Evolutionary conservation across 1,140 invertebrate species (phyloP).

Genomic region (Pseudomyrmex flavicornis): DNA sequence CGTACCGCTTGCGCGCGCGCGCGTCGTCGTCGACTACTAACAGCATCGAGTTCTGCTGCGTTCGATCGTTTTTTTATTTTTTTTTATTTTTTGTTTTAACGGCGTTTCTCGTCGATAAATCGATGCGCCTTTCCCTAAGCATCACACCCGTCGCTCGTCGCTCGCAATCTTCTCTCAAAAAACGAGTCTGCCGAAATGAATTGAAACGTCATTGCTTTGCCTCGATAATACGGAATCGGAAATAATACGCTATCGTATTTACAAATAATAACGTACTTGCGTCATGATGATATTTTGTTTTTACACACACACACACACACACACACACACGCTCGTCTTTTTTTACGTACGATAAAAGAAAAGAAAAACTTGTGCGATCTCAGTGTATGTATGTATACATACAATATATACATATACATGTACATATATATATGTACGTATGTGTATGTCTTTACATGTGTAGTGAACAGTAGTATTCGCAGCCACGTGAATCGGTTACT

Average conservation of each 20-base stretch:
- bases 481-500: conserved; percentile 56
- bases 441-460: conserved; percentile 12
- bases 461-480: conserved; percentile 27
- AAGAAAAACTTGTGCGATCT: conserved; percentile 72
- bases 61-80: neutral
- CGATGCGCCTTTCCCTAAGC: neutral
- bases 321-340: conserved; percentile 46
- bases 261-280: conserved; percentile 63
- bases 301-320: conserved; percentile 20
- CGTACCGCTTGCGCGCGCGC: neutral
- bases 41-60: neutral
- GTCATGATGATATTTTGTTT: conserved; percentile 39
- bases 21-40: neutral
- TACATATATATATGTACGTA: conserved; percentile 47
- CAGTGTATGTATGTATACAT: conserved; percentile 46
- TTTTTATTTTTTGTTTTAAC: too few relatives aligned
- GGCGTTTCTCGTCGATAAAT: neutral
- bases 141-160: neutral
- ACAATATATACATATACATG: neutral
- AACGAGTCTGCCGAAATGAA: conserved; percentile 30
- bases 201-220: conserved; percentile 48
- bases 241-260: conserved; percentile 57
- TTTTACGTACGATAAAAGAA: conserved; percentile 64
- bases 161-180: conserved; percentile 1
- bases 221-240: conserved; percentile 21